Conservation (phyloP, 2,113 vertebrate genomes). For the Chamaea fasciata region DNA sequence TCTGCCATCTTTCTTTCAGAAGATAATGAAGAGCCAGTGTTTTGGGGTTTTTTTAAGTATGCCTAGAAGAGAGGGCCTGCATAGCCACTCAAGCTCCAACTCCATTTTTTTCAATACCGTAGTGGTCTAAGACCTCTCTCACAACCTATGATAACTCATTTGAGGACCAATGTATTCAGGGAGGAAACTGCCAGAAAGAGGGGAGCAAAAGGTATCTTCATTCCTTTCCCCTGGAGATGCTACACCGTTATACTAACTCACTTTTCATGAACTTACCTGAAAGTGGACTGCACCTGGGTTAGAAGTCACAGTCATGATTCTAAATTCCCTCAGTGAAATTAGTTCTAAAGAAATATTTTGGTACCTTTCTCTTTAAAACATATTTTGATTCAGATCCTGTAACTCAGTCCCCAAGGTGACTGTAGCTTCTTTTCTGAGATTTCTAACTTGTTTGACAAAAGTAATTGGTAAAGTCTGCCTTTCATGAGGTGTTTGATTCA, state of each 20-base stretch:
- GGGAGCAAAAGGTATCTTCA: neutral
- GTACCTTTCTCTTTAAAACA: neutral
- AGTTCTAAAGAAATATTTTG: neutral
- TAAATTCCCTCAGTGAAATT: neutral
- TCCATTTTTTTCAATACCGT: neutral
- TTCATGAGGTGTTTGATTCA: neutral
- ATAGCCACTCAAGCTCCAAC: rapidly evolving
- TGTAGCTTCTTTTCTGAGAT: neutral
- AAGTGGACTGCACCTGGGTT: neutral
- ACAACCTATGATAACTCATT: neutral
- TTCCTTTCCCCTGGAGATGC: neutral
- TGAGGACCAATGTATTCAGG: neutral
- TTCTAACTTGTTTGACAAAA: neutral
- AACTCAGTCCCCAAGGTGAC: neutral
- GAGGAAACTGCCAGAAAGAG: neutral
- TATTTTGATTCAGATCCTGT: neutral
- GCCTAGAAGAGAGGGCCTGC: neutral
- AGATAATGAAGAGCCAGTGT: neutral
- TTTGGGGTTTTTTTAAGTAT: neutral
- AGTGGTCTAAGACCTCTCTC: neutral
- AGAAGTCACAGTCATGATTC: neutral
- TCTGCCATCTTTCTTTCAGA: neutral
- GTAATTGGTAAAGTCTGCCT: neutral
- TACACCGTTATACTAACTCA: neutral
- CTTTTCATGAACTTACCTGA: neutral